A percentile compares a stretch with the other conserved stretches of the same genome.
These are phyloP conservation scores for Parazoanthus darwini DNA, from an alignment of 92 coral and sea anemone species.

Conservation along the genomic window DNA sequence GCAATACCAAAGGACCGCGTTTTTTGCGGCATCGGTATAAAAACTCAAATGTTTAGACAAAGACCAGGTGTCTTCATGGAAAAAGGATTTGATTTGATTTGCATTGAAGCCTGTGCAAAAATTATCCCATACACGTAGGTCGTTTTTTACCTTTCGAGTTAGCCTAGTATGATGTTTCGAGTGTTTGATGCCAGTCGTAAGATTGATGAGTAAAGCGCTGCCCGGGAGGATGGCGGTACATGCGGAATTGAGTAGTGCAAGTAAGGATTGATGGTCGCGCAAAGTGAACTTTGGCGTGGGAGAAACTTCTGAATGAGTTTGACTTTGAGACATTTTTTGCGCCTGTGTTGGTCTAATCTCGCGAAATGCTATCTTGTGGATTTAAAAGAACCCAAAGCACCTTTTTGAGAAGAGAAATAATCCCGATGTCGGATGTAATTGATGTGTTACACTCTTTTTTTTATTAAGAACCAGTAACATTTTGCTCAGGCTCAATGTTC, in stretches of 20 bases:
- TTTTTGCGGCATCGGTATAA: not conserved
- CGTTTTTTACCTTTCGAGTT: not conserved
- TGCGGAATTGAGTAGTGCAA: slow-evolving; percentile 30
- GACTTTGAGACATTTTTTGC: too few relatives aligned
- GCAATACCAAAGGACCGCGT: not conserved
- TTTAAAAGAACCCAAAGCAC: too few relatives aligned
- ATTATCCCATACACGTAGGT: not conserved
- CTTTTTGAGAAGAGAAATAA: too few relatives aligned
- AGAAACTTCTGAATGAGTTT: too few relatives aligned
- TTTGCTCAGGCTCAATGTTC: too few relatives aligned
- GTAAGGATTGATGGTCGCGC: slow-evolving; percentile 16
- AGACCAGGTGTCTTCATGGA: slow-evolving; percentile 1
- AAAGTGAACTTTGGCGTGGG: too few relatives aligned
- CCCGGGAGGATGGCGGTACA: slow-evolving; percentile 19
- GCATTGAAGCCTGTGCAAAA: not conserved
- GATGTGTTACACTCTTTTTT: too few relatives aligned
- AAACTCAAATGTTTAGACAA: not conserved
- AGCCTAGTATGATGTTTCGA: not conserved
- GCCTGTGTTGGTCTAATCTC: too few relatives aligned
- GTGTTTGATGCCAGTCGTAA: not conserved
- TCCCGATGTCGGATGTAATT: too few relatives aligned
- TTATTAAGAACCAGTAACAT: too few relatives aligned
- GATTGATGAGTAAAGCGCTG: not conserved
- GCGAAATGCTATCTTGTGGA: too few relatives aligned
- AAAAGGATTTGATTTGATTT: not conserved